phyloP scores from a whole-genome alignment of 2,888 invertebrate species.

The Drosophila dives region DNA sequence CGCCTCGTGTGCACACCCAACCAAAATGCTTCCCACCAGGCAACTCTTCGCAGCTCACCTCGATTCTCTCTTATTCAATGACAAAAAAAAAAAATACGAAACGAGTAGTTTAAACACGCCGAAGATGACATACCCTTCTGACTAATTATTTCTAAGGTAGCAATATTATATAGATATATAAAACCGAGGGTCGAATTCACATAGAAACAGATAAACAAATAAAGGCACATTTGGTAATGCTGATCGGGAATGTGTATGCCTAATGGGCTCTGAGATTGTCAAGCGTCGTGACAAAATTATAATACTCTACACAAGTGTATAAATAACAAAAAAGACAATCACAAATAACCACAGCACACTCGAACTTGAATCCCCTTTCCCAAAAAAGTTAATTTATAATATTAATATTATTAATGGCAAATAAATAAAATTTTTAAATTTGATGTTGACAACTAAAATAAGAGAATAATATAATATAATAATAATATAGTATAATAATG shows the following conservation, averaged over 20 bases:
- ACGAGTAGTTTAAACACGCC: background rate
- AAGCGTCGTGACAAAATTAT: background rate
- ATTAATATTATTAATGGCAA: background rate
- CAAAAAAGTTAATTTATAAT: background rate
- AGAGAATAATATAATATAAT: background rate
- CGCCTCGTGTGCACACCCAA: conserved; percentile 2
- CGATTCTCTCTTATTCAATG: conserved; percentile 5
- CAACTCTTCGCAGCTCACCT: background rate
- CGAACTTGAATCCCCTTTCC: background rate
- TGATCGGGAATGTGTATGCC: background rate
- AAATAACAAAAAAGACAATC: background rate
- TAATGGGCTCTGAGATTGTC: background rate
- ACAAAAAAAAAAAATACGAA: background rate
- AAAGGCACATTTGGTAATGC: background rate
- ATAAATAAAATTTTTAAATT: background rate
- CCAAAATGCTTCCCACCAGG: conserved; percentile 19
- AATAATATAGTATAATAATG: too few relatives aligned
- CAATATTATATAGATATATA: background rate
- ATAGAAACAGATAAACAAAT: too few relatives aligned
- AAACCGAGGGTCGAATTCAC: too few relatives aligned
- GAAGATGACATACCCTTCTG: background rate
- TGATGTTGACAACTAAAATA: background rate
- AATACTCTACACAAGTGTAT: background rate
- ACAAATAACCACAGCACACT: too few relatives aligned
- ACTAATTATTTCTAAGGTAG: background rate